Percentiles rank a stretch among this genome's conserved stretches.
These are phyloP conservation scores for Sebastes taczanowskii DNA, from an alignment of 2,797 vertebrate genomes.

Conservation along the genomic window DNA sequence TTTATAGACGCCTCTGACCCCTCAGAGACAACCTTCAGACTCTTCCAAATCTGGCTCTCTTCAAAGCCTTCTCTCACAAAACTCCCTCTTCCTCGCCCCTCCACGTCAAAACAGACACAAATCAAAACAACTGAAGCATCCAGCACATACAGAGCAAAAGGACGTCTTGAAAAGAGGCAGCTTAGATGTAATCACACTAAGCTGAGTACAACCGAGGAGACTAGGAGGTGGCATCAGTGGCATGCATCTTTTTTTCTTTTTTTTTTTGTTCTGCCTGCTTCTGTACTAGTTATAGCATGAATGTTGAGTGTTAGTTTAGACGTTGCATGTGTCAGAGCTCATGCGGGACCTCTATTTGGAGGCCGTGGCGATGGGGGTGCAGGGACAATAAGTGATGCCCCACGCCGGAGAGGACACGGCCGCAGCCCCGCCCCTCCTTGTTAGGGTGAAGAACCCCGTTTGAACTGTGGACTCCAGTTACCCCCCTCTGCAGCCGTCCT, in stretches of 20 bases:
- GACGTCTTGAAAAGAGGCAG: conserved; percentile 40
- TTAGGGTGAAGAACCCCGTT: conserved; percentile 64
- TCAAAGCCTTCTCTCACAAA: conserved; percentile 65
- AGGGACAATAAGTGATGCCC: conserved; percentile 25
- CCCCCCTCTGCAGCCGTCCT: conserved; percentile 47
- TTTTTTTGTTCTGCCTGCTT: conserved; percentile 64
- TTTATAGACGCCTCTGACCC: conserved; percentile 63
- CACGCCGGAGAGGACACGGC: conserved; percentile 13
- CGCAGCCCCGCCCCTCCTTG: conserved; percentile 35
- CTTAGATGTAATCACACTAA: conserved; percentile 63
- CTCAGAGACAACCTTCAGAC: conserved; percentile 65
- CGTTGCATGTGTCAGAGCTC: conserved; percentile 68
- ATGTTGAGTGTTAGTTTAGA: conserved; percentile 72
- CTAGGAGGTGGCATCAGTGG: conserved; percentile 28
- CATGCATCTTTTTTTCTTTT: conserved; percentile 41
- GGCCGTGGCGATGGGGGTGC: conserved; percentile 13
- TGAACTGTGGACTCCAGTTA: conserved; percentile 70
- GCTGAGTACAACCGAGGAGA: conserved; percentile 37
- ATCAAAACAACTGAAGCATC: conserved; percentile 69
- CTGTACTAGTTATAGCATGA: conserved; percentile 77
- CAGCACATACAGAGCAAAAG: conserved; percentile 45
- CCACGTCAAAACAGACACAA: conserved; percentile 74
- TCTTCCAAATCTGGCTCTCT: conserved; percentile 55
- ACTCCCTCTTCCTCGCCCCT: conserved; percentile 39
- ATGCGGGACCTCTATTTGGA: conserved; percentile 33